Conservation (phyloP, 2,888 invertebrate species). For the Conus canariensis region DNA sequence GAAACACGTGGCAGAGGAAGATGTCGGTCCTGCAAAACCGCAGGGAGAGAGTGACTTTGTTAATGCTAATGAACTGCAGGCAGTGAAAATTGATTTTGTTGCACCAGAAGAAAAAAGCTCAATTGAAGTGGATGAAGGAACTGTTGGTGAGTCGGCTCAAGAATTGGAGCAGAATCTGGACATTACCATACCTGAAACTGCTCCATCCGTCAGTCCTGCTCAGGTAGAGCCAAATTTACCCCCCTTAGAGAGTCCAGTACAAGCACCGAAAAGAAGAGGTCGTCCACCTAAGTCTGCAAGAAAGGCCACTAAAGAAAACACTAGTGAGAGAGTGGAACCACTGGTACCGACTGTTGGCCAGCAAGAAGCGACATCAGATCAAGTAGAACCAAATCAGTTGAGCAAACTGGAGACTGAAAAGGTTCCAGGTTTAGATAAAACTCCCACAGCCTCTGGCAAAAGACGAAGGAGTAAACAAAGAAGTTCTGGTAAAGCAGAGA, state of each 20-base stretch:
- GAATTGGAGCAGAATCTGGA: neutral
- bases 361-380: neutral
- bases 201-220: neutral
- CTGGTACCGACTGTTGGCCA: neutral
- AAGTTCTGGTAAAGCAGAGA: neutral
- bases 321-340: neutral
- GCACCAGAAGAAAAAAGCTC: neutral
- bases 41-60: neutral
- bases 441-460: neutral
- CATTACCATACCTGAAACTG: neutral
- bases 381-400: neutral
- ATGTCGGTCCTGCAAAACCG: neutral
- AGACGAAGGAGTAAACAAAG: neutral
- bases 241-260: neutral
- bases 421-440: no score
- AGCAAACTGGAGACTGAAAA: neutral
- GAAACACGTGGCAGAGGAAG: neutral
- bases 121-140: neutral
- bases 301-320: neutral
- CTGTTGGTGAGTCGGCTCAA: neutral
- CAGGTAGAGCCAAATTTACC: neutral
- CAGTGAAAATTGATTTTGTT: neutral
- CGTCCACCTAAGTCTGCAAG: neutral
- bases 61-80: neutral
- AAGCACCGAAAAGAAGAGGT: neutral